Evolutionary conservation across 2,888 invertebrate species (phyloP).

Genomic region (Tipula unca): DNA sequence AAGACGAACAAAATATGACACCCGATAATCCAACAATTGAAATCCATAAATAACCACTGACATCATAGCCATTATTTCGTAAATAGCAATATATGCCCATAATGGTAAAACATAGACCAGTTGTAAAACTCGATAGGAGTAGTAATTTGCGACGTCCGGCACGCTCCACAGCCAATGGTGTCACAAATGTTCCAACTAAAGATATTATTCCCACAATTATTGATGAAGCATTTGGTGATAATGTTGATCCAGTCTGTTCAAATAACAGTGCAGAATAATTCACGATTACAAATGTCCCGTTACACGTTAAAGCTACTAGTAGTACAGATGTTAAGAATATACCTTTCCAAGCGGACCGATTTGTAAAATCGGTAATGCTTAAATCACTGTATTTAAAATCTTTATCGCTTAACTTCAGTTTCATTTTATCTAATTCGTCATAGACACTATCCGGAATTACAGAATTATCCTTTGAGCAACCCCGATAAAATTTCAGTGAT

Average conservation of each 20-base stretch:
- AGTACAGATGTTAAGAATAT: slow-evolving; percentile 34
- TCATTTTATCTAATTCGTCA: neutral
- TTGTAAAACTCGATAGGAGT: slow-evolving; percentile 33
- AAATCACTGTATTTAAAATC: neutral
- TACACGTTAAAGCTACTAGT: slow-evolving; percentile 35
- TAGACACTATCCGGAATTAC: neutral
- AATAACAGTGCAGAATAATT: slow-evolving; percentile 39
- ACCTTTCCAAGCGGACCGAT: slow-evolving; percentile 32
- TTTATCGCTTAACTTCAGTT: neutral
- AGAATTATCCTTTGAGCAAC: slow-evolving; percentile 22
- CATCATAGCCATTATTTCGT: slow-evolving; percentile 29
- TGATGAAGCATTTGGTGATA: slow-evolving; percentile 35
- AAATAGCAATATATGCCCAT: slow-evolving; percentile 33
- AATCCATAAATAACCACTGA: slow-evolving; percentile 33
- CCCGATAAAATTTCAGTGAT: slow-evolving; percentile 36
- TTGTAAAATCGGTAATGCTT: slow-evolving; percentile 27
- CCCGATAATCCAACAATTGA: slow-evolving; percentile 38
- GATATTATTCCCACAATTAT: slow-evolving; percentile 38
- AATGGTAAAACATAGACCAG: slow-evolving; percentile 32
- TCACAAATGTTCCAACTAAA: slow-evolving; percentile 35
- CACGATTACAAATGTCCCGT: slow-evolving; percentile 38
- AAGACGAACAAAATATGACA: slow-evolving; percentile 35
- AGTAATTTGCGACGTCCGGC: slow-evolving; percentile 32
- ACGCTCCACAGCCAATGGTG: slow-evolving; percentile 36
- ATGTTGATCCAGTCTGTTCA: slow-evolving; percentile 34